Percentiles rank a stretch among this genome's conserved stretches.
These are phyloP conservation scores for Champsocephalus gunnari DNA, from an alignment of 2,797 vertebrate species.

Conservation along the genomic window DNA sequence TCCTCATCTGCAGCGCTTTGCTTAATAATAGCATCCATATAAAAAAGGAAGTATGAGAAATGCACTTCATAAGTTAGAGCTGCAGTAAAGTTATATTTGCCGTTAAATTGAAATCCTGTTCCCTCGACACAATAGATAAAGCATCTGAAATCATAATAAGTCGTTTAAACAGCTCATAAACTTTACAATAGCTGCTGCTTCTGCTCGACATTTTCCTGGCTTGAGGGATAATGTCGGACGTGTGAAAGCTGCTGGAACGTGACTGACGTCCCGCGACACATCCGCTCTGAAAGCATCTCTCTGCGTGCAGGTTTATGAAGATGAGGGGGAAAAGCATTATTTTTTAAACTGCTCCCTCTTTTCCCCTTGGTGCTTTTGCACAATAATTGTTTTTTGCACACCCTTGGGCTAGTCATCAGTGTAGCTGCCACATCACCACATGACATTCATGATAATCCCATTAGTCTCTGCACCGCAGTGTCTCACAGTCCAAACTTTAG, in stretches of 20 bases:
- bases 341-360: slow-evolving; percentile 37
- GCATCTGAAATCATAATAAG: slow-evolving; percentile 78
- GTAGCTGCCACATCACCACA: slow-evolving; percentile 65
- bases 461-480: slow-evolving; percentile 50
- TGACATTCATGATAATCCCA: slow-evolving; percentile 74
- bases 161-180: slow-evolving; percentile 81
- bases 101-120: slow-evolving; percentile 81
- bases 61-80: slow-evolving; percentile 59
- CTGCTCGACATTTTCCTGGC: slow-evolving; percentile 50
- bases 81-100: slow-evolving; percentile 76
- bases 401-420: slow-evolving; percentile 76
- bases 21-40: slow-evolving; percentile 60
- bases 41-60: slow-evolving; percentile 70
- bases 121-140: slow-evolving; percentile 76
- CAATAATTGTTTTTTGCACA: slow-evolving; percentile 77
- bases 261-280: slow-evolving; percentile 72
- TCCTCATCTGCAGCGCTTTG: slow-evolving; percentile 58
- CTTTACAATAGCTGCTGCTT: slow-evolving; percentile 54
- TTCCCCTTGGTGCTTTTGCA: slow-evolving; percentile 62
- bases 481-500: slow-evolving; percentile 46
- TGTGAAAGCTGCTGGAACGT: slow-evolving; percentile 67
- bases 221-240: slow-evolving; percentile 63
- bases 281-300: slow-evolving; percentile 49
- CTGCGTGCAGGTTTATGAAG: slow-evolving; percentile 58
- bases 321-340: slow-evolving; percentile 58